Base-by-base conservation (phyloP, 2,797 vertebrate species). In the Gymnodraco acuticeps region DNA sequence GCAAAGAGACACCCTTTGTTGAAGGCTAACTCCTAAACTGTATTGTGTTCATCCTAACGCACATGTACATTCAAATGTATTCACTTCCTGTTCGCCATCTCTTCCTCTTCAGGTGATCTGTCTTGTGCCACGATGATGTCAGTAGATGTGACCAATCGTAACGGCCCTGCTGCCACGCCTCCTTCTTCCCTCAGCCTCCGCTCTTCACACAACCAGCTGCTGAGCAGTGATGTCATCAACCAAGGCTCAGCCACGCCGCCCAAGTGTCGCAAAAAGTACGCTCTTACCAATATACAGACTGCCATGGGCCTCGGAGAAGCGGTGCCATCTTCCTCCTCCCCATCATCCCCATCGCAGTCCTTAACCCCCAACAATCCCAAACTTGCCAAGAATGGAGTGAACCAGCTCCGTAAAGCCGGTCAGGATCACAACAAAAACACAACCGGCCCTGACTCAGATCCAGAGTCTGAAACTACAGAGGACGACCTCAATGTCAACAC, bases 241-340 rank as follows among this genome's bases (percentile, higher is more conserved):
- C 94, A 96, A 0, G 97, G 95, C 90, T 97, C 94, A 23, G 94
- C 86, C 92, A 99, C 98, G 0, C 97, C 97, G 4, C 98, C 98
- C 0, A 99, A 99, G 86, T 99, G 98, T 94, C 95, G 98, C 82
- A 99, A 99, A 77, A 99, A 99, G 86, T 99, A 99, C 0, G 98
- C 97, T 0, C 94, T 99, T 47, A 99, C 97, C 76, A 98, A 96
- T 77, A 98, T 99, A 77, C 97, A 99, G 94, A 90, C 95, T 0
- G 98, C 98, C 38, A 99, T 99, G 98, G 98, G 98, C 43, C 96
- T 99, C 0, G 95, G 96, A 0, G 97, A 99, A 31, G 77, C 61
- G 0, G 71, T 42, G 13, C 72, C 88, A 0, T 76, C 93, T 3
- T 73, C 88, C n/a, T 94, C 95, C 0, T 94, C 96, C 0, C 90